Base-by-base conservation (phyloP, 1,140 invertebrate genomes). In the Leptinotarsa defecta region DNA sequence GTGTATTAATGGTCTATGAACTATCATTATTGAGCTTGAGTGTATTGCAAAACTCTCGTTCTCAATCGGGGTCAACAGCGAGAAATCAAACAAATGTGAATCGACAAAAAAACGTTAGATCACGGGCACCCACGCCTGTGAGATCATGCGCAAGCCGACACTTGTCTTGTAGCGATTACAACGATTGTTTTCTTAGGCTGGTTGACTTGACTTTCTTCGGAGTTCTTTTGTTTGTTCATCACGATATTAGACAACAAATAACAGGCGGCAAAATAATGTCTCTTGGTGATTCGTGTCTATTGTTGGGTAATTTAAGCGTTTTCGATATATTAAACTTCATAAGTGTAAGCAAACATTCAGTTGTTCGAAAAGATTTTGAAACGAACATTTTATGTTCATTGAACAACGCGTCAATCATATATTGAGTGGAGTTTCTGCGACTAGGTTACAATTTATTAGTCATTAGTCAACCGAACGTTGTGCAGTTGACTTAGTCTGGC, bases 81-180 rank as follows among this genome's bases (percentile, higher is more conserved):
- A 80, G 79, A 80, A 80, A 80, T 80, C 79, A 78, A 80, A 78
- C 75, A 76, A 78, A 78, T 74, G 73, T 68, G 73, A 76, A 78
- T 76, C 75, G 74, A 48, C 52, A 57, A 19, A 79, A 79, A 79
- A 79, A 78, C 75, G 64, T 65, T 24, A 73, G 74, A 80, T 80
- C 79, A 78, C 69, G 79, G 77, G 74, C 79, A 80, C 79, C 79
- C 77, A 80, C 79, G 76, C 77, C 65, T 24, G 19, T 43, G 43
- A 34, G 43, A 27, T 68, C 65, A 68, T 68, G 65, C 27, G 63
- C 63, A 64, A 13, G 20, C 19, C 20, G 63, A 68, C 24, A 68
- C 24, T 43, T 34, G 52, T 57, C 52, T 34, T 68, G 65, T 68
- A 11, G 65, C 65, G 43, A 68, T 68, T n/a, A 68, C 17, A 68